These are phyloP conservation scores for Chloromyia formosa DNA, from an alignment of 2,888 invertebrate genomes.

Conservation along the genomic window DNA sequence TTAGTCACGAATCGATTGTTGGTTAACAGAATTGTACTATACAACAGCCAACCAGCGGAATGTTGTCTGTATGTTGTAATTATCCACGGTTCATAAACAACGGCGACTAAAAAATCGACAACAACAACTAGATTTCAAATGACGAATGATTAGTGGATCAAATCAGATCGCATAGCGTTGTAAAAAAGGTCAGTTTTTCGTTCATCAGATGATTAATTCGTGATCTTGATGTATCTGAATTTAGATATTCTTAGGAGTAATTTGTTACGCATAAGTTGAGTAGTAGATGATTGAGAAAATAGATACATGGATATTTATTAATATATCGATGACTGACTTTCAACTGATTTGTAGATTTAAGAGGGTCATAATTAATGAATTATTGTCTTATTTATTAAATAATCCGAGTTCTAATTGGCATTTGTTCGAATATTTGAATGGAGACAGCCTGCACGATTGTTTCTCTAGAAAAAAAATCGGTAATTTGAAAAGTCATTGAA, in stretches of 20 bases:
- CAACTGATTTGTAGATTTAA: too few species aligned
- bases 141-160: constrained; percentile 23
- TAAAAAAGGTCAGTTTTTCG: constrained; percentile 18
- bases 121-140: neutral
- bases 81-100: constrained; percentile 26
- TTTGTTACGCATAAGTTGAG: constrained; percentile 20
- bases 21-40: neutral
- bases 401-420: too few species aligned
- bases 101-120: constrained; percentile 8
- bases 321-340: too few species aligned
- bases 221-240: too few species aligned
- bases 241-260: constrained; percentile 4
- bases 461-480: too few species aligned
- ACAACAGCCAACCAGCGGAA: neutral
- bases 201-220: constrained; percentile 24
- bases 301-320: too few species aligned
- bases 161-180: neutral
- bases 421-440: too few species aligned
- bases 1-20: constrained; percentile 25
- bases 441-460: too few species aligned
- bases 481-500: too few species aligned
- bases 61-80: neutral
- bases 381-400: too few species aligned
- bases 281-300: too few species aligned
- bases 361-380: too few species aligned